These are phyloP conservation scores for Linnaemya vulpina DNA, from an alignment of 2,888 invertebrate genomes.

Conservation along the genomic window DNA sequence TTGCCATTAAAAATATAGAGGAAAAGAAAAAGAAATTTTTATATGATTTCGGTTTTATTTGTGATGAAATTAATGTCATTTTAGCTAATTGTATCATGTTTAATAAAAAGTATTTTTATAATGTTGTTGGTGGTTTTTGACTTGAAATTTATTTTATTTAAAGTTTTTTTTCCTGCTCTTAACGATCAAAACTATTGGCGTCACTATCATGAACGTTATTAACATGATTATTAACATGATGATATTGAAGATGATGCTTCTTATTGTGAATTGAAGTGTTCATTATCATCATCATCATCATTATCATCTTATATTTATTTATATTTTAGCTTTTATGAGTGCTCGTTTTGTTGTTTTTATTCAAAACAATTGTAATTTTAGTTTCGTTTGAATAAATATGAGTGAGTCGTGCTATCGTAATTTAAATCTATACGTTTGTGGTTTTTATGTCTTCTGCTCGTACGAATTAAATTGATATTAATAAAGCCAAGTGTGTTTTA, in stretches of 20 bases:
- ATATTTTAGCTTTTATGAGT: constrained; percentile 5
- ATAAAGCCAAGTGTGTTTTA: constrained; percentile 16
- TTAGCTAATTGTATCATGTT: constrained; percentile 54
- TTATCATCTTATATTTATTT: constrained; percentile 22
- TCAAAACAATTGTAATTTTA: constrained; percentile 47
- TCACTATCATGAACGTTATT: constrained; percentile 32
- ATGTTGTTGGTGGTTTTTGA: neutral
- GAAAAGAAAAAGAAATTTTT: constrained; percentile 12
- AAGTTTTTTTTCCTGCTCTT: neutral
- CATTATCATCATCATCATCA: constrained; percentile 44
- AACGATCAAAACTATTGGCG: constrained; percentile 3
- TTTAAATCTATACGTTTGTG: constrained; percentile 56
- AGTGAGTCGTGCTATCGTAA: constrained; percentile 43
- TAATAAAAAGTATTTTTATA: constrained; percentile 18
- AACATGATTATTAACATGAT: constrained; percentile 27
- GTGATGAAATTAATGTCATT: constrained; percentile 53
- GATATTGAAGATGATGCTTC: neutral
- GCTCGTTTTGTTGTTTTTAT: constrained; percentile 13
- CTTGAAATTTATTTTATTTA: constrained; percentile 23
- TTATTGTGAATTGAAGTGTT: constrained; percentile 35
- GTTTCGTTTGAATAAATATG: constrained; percentile 31
- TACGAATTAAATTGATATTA: constrained; percentile 26
- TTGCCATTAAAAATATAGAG: constrained; percentile 43
- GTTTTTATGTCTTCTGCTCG: constrained; percentile 18
- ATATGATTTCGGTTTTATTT: constrained; percentile 25